phyloP scores from a whole-genome alignment of 2,113 vertebrate species.

The Poeciliopsis prolifica region DNA sequence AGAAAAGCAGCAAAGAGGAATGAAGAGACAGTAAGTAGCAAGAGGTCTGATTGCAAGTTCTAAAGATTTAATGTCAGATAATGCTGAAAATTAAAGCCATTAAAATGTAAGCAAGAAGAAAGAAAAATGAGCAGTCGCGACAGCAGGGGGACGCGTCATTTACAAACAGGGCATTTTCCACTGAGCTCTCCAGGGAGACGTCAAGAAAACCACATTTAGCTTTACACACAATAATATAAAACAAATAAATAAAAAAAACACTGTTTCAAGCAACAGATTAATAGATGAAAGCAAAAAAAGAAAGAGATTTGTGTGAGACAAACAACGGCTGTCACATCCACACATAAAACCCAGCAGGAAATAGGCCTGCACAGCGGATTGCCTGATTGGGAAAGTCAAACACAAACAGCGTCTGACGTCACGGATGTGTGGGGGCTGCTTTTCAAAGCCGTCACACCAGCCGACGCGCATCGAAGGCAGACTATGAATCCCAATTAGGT shows the following conservation, averaged over 20 bases:
- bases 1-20: constrained; percentile 28
- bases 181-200: background rate
- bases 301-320: background rate
- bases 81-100: background rate
- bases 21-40: constrained; percentile 23
- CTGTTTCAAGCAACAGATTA: background rate
- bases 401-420: constrained; percentile 20
- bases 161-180: background rate
- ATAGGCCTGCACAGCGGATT: background rate
- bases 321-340: background rate
- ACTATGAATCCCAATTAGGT: constrained; percentile 1
- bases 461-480: constrained; percentile 2
- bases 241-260: background rate
- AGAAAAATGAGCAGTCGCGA: constrained; percentile 6
- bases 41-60: background rate
- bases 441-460: constrained; percentile 1
- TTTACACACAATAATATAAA: background rate
- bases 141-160: background rate
- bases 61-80: background rate
- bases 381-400: constrained; percentile 4
- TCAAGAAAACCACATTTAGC: background rate
- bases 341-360: constrained; percentile 8
- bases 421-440: background rate
- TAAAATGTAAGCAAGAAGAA: background rate
- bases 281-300: background rate